phyloP scores from a whole-genome alignment of 2,797 vertebrate genomes.

The Adelosebastes latens region DNA sequence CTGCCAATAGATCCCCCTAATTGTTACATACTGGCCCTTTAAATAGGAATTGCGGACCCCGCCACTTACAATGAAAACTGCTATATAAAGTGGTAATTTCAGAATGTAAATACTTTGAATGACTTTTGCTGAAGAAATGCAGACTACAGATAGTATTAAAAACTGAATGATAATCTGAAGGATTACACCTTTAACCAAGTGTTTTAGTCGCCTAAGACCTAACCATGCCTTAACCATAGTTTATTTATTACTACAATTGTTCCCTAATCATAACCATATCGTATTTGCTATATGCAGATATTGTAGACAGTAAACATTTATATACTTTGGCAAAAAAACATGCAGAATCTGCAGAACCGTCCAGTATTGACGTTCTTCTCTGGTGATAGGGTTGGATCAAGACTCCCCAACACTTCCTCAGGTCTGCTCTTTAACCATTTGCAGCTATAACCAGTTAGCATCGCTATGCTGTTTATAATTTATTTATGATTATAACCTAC shows the following conservation, averaged over 20 bases:
- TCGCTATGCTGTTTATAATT: background rate
- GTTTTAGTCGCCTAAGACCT: background rate
- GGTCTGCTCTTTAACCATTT: background rate
- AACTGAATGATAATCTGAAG: background rate
- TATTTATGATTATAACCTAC: conserved; percentile 8
- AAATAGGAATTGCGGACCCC: no score
- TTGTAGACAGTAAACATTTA: background rate
- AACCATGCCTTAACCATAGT: background rate
- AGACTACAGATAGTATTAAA: no score
- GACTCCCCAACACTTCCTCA: background rate
- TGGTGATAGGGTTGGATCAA: background rate
- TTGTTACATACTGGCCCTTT: no score
- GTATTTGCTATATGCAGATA: background rate
- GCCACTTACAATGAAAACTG: no score
- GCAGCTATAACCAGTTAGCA: background rate
- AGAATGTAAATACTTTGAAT: background rate
- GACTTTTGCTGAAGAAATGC: no score
- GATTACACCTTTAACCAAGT: background rate
- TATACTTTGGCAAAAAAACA: background rate
- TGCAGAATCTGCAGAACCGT: background rate
- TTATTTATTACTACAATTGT: background rate
- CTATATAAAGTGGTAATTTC: background rate
- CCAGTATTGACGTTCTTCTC: background rate
- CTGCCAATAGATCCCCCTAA: no score
- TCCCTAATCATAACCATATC: background rate